Conservation (phyloP, 1,140 invertebrate genomes). For the Sminthurides bifidus region DNA sequence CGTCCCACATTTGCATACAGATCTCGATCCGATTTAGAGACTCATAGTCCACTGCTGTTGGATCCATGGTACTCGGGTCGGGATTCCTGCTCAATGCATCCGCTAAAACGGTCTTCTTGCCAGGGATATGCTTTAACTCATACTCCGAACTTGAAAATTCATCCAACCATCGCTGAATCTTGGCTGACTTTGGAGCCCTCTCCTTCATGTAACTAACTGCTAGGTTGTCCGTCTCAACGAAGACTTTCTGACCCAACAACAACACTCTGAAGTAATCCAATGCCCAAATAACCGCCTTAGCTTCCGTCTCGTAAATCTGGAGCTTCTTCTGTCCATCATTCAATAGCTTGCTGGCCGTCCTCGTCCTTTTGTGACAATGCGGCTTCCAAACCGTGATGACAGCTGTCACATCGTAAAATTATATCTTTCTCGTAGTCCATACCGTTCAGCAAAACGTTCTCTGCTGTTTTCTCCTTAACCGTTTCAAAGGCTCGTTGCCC, state of each 20-base stretch:
- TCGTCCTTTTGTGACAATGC: conserved; percentile 12
- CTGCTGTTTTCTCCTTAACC: conserved; percentile 10
- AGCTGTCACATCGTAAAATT: conserved; percentile 10
- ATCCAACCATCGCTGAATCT: conserved; percentile 24
- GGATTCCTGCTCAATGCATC: conserved; percentile 24
- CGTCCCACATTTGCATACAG: neutral
- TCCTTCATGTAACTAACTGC: conserved; percentile 15
- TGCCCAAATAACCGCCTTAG: conserved; percentile 17
- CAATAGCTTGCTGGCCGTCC: conserved; percentile 9
- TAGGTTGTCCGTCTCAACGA: conserved; percentile 16
- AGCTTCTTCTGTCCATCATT: conserved; percentile 8
- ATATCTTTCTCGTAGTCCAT: conserved; percentile 19
- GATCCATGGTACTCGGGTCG: neutral
- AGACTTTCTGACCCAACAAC: conserved; percentile 15
- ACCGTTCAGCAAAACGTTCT: conserved; percentile 6
- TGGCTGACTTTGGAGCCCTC: conserved; percentile 3
- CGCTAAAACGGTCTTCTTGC: conserved; percentile 23
- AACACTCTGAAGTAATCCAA: conserved; percentile 21
- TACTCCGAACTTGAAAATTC: conserved; percentile 22
- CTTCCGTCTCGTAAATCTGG: conserved; percentile 13
- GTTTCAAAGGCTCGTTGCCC: conserved; percentile 24
- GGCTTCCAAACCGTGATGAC: conserved; percentile 9
- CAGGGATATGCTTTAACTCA: conserved; percentile 33
- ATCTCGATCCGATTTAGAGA: neutral
- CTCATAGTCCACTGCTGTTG: conserved; percentile 14